phyloP scores from a whole-genome alignment of 2,113 vertebrate genomes.

The Prinia subflava region DNA sequence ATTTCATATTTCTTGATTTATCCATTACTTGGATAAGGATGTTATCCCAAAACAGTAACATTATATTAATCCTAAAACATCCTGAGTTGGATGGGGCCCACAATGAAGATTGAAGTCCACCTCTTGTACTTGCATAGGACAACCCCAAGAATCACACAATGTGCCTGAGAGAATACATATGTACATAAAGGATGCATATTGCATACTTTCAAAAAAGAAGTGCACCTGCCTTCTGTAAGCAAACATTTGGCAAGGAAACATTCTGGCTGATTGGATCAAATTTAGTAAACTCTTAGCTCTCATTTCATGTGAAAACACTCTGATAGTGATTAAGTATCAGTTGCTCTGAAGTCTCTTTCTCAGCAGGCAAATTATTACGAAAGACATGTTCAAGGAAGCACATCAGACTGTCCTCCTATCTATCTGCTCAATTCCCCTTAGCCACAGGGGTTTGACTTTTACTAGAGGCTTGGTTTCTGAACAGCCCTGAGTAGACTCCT shows the following conservation, averaged over 20 bases:
- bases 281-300: background rate
- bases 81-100: background rate
- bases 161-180: background rate
- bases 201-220: background rate
- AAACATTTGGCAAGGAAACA: background rate
- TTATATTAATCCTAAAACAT: background rate
- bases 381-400: background rate
- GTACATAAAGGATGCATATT: background rate
- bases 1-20: background rate
- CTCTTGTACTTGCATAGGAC: background rate
- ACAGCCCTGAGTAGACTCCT: background rate
- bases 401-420: background rate
- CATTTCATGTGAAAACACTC: background rate
- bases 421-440: background rate
- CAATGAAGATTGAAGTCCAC: background rate
- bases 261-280: background rate
- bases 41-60: background rate
- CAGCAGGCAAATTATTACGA: background rate
- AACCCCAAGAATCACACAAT: background rate
- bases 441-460: background rate
- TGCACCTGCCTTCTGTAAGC: background rate
- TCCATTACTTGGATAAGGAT: background rate
- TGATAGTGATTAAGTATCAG: background rate
- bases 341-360: background rate
- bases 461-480: background rate